Evolutionary conservation across 2,797 vertebrate species (phyloP).

Genomic region (Mycteria americana): DNA sequence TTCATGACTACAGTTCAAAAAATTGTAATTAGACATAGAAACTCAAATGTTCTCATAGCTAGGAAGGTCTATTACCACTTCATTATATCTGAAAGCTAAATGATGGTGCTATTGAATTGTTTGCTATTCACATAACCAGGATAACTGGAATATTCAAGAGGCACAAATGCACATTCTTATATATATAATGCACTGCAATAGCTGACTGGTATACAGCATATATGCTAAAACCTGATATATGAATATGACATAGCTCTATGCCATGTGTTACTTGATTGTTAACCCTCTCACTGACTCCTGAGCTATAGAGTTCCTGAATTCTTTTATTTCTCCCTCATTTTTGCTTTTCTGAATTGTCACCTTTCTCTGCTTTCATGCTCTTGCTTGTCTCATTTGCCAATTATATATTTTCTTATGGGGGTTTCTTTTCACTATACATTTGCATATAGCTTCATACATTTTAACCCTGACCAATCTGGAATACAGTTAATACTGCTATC

Average conservation of each 20-base stretch:
- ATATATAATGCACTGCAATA: neutral
- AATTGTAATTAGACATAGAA: conserved; percentile 59
- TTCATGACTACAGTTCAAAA: conserved; percentile 45
- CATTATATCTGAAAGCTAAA: conserved; percentile 32
- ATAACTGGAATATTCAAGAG: neutral
- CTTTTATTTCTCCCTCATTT: neutral
- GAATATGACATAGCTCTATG: neutral
- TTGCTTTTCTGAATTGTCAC: neutral
- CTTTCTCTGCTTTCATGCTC: neutral
- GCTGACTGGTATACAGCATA: neutral
- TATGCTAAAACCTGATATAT: neutral
- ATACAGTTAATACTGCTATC: neutral
- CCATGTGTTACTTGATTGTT: neutral
- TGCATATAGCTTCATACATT: neutral
- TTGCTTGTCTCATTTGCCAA: neutral
- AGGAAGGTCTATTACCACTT: conserved; percentile 47
- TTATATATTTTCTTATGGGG: neutral
- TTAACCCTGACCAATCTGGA: neutral
- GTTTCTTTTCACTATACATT: neutral
- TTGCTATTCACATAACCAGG: neutral
- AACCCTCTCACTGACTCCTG: neutral
- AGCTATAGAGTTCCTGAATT: neutral
- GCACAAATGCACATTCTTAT: neutral
- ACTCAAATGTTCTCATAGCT: conserved; percentile 43
- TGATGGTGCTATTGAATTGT: neutral